These are phyloP conservation scores for Drosophila parabipectinata DNA, from an alignment of 1,140 invertebrate species.

Conservation along the genomic window DNA sequence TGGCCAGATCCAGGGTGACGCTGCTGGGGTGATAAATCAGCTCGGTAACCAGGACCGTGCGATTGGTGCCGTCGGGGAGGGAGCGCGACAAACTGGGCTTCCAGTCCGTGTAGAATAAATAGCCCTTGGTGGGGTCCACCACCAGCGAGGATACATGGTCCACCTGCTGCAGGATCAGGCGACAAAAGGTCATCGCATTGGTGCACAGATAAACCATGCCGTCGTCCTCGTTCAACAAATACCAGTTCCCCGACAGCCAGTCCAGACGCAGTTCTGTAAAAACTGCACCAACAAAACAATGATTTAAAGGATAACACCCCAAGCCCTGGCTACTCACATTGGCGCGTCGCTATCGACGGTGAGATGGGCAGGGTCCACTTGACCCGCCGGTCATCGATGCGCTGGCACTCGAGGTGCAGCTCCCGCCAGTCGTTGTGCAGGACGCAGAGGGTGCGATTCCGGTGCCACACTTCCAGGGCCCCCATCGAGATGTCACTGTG, in stretches of 20 bases:
- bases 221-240: conserved; percentile 91
- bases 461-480: conserved; percentile 84
- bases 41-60: conserved; percentile 85
- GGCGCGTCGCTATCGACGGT: conserved; percentile 67
- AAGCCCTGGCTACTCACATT: conserved; percentile 64
- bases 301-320: not conserved
- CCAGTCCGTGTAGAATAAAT: conserved; percentile 92
- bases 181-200: conserved; percentile 87
- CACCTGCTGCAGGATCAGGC: conserved; percentile 88
- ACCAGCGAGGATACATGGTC: conserved; percentile 90
- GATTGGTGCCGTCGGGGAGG: conserved; percentile 86
- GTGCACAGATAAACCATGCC: conserved; percentile 90
- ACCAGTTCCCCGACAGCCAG: conserved; percentile 94
- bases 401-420: conserved; percentile 85
- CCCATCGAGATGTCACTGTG: no score
- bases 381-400: conserved; percentile 86
- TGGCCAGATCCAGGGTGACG: conserved; percentile 89
- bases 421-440: conserved; percentile 85
- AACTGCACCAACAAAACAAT: conserved; percentile 82
- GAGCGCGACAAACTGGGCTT: conserved; percentile 88
- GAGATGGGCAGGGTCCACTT: conserved; percentile 86
- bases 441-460: conserved; percentile 89
- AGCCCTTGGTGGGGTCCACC: conserved; percentile 92
- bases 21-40: conserved; percentile 91
- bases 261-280: conserved; percentile 91